These are phyloP conservation scores for Diuraphis noxia DNA, from an alignment of 1,140 invertebrate species.

Conservation along the genomic window DNA sequence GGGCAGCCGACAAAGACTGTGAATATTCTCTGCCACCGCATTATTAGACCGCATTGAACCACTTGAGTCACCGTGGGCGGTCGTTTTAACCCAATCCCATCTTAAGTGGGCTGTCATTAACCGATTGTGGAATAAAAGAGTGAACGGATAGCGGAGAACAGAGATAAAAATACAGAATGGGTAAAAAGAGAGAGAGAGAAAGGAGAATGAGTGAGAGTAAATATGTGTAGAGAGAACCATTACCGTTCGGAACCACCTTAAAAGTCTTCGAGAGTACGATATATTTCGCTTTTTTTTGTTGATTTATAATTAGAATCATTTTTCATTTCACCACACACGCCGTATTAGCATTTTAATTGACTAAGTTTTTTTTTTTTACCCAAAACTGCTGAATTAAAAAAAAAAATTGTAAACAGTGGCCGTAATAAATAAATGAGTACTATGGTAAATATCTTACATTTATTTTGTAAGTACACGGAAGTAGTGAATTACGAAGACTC, in stretches of 20 bases:
- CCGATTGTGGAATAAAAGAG: neutral
- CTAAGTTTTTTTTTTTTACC: neutral
- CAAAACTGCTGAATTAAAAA: neutral
- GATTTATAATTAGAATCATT: conserved; percentile 35
- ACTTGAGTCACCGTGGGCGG: neutral
- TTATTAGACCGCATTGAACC: neutral
- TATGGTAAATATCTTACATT: neutral
- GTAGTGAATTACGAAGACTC: no score
- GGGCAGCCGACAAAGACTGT: neutral
- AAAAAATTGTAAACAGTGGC: neutral
- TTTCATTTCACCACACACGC: neutral
- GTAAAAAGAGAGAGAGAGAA: neutral
- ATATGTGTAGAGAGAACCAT: neutral
- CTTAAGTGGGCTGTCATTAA: neutral
- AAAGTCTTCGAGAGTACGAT: neutral
- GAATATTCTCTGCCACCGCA: neutral
- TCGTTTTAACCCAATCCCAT: neutral
- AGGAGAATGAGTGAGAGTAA: neutral
- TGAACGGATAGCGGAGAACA: neutral
- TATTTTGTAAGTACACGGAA: neutral
- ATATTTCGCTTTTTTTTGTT: conserved; percentile 4
- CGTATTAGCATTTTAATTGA: conserved; percentile 4
- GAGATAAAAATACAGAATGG: neutral
- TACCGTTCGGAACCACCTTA: neutral
- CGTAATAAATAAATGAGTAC: neutral